phyloP scores from a whole-genome alignment of 2,113 vertebrate species.

The Gila orcuttii region DNA sequence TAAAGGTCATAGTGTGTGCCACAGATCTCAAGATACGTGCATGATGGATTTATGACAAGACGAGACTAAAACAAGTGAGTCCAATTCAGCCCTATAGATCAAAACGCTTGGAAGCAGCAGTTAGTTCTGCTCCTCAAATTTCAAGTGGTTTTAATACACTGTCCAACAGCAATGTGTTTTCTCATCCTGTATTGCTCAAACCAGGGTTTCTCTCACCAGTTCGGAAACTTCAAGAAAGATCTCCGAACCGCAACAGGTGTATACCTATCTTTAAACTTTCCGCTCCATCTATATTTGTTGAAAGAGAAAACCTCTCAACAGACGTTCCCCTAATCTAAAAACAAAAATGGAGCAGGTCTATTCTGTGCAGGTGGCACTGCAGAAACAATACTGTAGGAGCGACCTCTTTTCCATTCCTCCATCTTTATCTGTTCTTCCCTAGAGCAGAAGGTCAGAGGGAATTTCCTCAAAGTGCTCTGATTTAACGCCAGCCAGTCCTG shows the following conservation, averaged over 20 bases:
- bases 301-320: slow-evolving; percentile 8
- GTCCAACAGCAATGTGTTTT: neutral
- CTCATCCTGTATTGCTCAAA: neutral
- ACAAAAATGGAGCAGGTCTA: slow-evolving; percentile 31
- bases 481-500: slow-evolving; percentile 44
- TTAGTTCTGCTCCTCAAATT: neutral
- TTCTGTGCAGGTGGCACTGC: slow-evolving; percentile 43
- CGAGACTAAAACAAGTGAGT: neutral
- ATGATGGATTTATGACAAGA: slow-evolving; percentile 4
- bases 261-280: slow-evolving; percentile 26
- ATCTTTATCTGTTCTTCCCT: slow-evolving; percentile 54
- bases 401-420: slow-evolving; percentile 35
- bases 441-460: slow-evolving; percentile 53
- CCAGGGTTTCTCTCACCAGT: neutral
- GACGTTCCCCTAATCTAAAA: slow-evolving; percentile 12
- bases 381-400: slow-evolving; percentile 33
- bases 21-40: slow-evolving; percentile 1
- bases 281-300: slow-evolving; percentile 40
- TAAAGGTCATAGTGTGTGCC: neutral
- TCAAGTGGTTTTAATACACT: too few relatives aligned
- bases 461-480: slow-evolving; percentile 61
- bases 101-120: neutral
- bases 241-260: slow-evolving; percentile 35
- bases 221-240: neutral
- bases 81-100: neutral